Base-by-base conservation (phyloP, 2,888 invertebrate genomes). In the Dynastes maya region DNA sequence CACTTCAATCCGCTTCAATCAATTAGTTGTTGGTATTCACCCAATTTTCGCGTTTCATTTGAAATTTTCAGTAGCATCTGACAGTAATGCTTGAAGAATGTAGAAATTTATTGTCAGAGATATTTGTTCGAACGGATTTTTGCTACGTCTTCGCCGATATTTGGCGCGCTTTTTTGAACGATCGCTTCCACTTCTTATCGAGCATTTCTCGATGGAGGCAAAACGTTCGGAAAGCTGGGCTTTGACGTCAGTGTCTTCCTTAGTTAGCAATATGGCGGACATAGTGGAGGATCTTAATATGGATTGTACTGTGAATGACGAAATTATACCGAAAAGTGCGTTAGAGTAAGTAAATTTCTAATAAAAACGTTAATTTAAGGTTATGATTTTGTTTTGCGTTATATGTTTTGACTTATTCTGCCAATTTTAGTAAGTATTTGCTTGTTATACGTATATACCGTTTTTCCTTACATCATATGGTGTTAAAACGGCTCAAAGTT, bases 301-400 rank as follows among this genome's bases (percentile, higher is more conserved):
- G 86, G 88, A 88, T 76, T 84, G 84, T 27, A 84, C 84, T 77
- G 87, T 88, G 80, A 85, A 83, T 78, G 86, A 86, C 71, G 87
- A 86, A 77, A 87, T 89, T 80, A 86, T 89, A 76, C 86, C 87
- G 2, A 86, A 85, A 82, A 86, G 84, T 80, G 84, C 86, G n/a
- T 88, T 87, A 85, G 87, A 88, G 89, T 89, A 82, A 89, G 89
- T 88, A 4, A n/a, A 68, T 27, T 53, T 11, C 27, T 40, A 22
- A 16, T n/a, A 22, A 13, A 45, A 27, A 22, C 29, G 27, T 29
- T 51, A 68, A 29, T 16, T 51, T 51, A 45, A 45, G 45, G 11
- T 45, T 9, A 45, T 45, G 45, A 0, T 45, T 11, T 6, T 45
- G 11, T 45, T 45, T 1, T 11, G 11, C 11, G 16, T 16, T 16